Conservation (phyloP, 2,888 invertebrate species). For the Chirona hameri region DNA sequence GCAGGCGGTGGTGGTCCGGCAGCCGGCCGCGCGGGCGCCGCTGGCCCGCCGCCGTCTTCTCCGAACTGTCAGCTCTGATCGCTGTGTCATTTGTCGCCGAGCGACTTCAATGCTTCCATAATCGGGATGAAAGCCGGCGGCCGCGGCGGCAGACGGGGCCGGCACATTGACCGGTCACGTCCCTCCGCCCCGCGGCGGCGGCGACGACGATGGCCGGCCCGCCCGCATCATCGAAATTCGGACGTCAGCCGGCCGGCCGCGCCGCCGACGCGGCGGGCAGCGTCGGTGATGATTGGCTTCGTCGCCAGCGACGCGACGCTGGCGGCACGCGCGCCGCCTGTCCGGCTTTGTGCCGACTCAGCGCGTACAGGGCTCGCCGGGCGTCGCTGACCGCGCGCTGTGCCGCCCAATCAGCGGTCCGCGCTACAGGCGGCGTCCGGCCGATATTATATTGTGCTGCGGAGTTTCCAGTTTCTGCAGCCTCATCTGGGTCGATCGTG, state of each 20-base stretch:
- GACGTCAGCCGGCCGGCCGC: background rate
- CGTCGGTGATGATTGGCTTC: background rate
- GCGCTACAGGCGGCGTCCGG: no score
- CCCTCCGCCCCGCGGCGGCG: background rate
- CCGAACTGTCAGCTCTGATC: background rate
- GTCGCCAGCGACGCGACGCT: background rate
- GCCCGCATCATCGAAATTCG: background rate
- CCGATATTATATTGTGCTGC: no score
- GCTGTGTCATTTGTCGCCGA: background rate
- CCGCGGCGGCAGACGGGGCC: background rate
- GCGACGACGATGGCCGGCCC: background rate
- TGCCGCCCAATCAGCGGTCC: no score
- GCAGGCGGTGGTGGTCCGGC: no score
- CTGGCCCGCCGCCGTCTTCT: background rate
- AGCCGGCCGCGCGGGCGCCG: background rate
- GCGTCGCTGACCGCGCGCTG: no score
- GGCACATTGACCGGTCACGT: background rate
- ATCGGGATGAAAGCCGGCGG: slow-evolving; percentile 5
- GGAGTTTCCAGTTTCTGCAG: no score
- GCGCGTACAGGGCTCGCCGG: no score
- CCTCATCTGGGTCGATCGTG: no score
- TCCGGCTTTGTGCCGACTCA: background rate
- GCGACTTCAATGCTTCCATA: background rate
- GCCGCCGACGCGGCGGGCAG: background rate
- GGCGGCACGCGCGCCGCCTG: background rate